These are phyloP conservation scores for Excalfactoria chinensis DNA, from an alignment of 2,113 vertebrate genomes.

Conservation along the genomic window DNA sequence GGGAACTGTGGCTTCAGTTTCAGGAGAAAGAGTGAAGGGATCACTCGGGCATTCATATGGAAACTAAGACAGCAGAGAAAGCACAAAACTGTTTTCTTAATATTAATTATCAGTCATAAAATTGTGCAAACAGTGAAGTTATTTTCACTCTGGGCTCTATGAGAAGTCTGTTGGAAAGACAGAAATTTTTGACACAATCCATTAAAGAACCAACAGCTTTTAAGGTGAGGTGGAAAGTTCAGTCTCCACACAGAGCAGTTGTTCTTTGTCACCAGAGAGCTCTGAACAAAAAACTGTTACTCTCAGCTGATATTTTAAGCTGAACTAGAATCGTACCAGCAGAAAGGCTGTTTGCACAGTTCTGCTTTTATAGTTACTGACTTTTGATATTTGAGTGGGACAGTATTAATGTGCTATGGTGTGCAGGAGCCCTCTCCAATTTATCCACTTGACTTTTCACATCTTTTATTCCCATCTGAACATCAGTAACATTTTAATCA, in stretches of 20 bases:
- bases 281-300: conserved; percentile 2
- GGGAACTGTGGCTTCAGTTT: neutral
- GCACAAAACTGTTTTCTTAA: neutral
- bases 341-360: conserved; percentile 17
- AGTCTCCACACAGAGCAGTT: neutral
- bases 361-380: conserved; percentile 1
- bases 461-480: conserved; percentile 22
- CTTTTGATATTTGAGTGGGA: neutral
- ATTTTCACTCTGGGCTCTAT: neutral
- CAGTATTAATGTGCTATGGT: neutral
- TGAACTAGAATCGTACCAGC: neutral
- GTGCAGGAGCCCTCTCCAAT: conserved; percentile 1
- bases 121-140: neutral
- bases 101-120: neutral
- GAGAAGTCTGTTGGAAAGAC: neutral
- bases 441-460: conserved; percentile 35
- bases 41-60: neutral
- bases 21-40: neutral
- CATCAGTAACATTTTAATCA: conserved; percentile 17
- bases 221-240: conserved; percentile 27
- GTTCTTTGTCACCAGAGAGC: neutral
- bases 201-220: neutral
- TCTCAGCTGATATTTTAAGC: neutral
- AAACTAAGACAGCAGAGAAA: neutral
- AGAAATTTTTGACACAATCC: neutral